Evolutionary conservation across 2,888 invertebrate genomes (phyloP), one percentile per base, ranked within the genome.

Genomic region (Melipona beecheii): DNA sequence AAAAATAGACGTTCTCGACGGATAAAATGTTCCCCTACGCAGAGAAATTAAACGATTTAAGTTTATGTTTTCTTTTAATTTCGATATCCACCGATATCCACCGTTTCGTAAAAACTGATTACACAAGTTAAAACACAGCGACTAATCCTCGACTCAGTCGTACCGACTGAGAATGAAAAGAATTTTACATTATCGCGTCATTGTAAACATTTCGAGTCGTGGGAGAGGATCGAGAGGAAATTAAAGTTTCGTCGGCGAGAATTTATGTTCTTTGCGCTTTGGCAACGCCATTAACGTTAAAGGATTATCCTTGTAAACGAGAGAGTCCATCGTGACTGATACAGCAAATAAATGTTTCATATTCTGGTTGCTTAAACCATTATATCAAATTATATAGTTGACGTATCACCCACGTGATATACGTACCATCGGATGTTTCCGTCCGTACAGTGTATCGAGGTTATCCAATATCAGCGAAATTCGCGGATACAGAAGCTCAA

Each of bases 331-430:
- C 24, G 50, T 43, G 49, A 68, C 31, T 64, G 69, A 52, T 50
- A 27, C 68, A 58, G 1, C 64, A 65, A 60, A 74, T 69, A 78
- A 81, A 78, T 50, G 58, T 73, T 78, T 56, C 52, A 64, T 27
- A 62, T 62, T 21, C 24, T 36, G 54, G 56, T 50, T 64, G 27
- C 24, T 50, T n/a, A 50, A 27, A 43, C 65, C 36, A 68, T 70
- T 74, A 73, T 69, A 27, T 52, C 19, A 74, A 81, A 70, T 81
- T 74, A 70, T 69, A 74, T 74, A 58, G 78, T 65, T 43, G 81
- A 81, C 50, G 50, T 43, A 71, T 71, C 43, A 50, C 24, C 36
- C 27, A 58, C 24, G 73, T 73, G 72, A 52, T 69, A 21, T 21
- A n/a, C 49, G 58, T 64, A 64, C 50, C 19, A 72, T 68, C 31